Conservation (phyloP, 2,113 vertebrate species). For the Sylvietta virens region DNA sequence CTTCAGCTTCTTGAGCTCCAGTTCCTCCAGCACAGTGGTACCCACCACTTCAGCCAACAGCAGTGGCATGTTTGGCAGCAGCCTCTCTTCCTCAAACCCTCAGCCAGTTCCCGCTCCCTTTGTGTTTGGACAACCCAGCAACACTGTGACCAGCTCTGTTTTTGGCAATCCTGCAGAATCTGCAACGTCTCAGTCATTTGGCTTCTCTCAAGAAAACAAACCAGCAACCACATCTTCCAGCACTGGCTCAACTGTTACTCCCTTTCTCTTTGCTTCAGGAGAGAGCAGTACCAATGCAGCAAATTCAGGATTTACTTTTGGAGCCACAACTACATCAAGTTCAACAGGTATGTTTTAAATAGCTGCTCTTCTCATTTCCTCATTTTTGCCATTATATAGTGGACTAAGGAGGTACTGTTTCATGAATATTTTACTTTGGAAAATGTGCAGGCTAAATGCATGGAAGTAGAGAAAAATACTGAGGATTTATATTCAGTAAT, state of each 20-base stretch:
- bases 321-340: slow-evolving; percentile 74
- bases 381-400: background rate
- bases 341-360: slow-evolving; percentile 77
- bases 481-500: background rate
- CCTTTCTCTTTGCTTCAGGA: slow-evolving; percentile 82
- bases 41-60: slow-evolving; percentile 63
- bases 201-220: slow-evolving; percentile 85
- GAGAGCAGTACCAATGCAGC: slow-evolving; percentile 62
- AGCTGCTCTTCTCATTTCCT: background rate
- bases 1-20: slow-evolving; percentile 81
- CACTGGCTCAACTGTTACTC: slow-evolving; percentile 18
- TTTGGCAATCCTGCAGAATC: slow-evolving; percentile 72
- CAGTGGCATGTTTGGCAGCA: slow-evolving; percentile 76
- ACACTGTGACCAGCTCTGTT: slow-evolving; percentile 72
- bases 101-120: slow-evolving; percentile 67
- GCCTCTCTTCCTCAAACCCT: slow-evolving; percentile 58
- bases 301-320: slow-evolving; percentile 79
- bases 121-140: slow-evolving; percentile 83
- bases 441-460: background rate
- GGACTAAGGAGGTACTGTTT: background rate
- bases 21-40: slow-evolving; percentile 64
- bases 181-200: slow-evolving; percentile 76
- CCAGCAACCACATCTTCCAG: slow-evolving; percentile 70
- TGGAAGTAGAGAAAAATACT: background rate
- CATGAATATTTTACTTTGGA: background rate